A percentile compares a stretch with the other conserved stretches of the same genome.
Conservation (phyloP, 1,140 invertebrate genomes). For the honey bee (Apis mellifera) region Amel_HAv3.1 CM009932.2:11942501-11943000, state of each 20-base stretch:
- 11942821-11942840: neutral
- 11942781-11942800: neutral
- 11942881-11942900: too few relatives aligned
- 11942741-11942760: neutral
- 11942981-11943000: too few relatives aligned
- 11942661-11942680: neutral
- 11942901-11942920: too few relatives aligned
- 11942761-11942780: neutral
- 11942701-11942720: neutral
- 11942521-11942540: neutral
- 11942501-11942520: neutral
- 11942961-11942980: too few relatives aligned
- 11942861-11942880: too few relatives aligned
- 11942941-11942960: too few relatives aligned
- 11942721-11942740: neutral
- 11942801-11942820: neutral
- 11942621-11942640: slow-evolving; percentile 40
- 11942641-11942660: slow-evolving; percentile 20
- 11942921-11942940: neutral
- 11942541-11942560: slow-evolving; percentile 19
- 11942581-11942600: slow-evolving; percentile 47
- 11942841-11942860: too few relatives aligned
- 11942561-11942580: slow-evolving; percentile 26
- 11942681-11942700: neutral
- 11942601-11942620: slow-evolving; percentile 52